These are phyloP conservation scores for Oscheius sp. DNA, from an alignment of 2,888 invertebrate species.

Conservation along the genomic window DNA sequence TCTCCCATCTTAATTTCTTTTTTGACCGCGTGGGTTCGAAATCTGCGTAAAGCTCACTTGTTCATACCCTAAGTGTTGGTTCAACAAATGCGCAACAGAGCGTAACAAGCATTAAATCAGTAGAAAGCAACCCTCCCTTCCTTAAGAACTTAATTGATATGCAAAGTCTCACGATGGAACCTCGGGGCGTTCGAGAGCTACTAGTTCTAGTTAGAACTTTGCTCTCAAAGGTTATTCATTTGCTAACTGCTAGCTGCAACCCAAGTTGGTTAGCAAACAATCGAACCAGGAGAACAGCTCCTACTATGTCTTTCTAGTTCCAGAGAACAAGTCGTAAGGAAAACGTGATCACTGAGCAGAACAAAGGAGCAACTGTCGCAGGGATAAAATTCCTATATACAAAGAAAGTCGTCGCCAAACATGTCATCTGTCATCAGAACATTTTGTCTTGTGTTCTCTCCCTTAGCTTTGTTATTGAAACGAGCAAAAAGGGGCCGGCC, in stretches of 20 bases:
- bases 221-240: too few relatives aligned
- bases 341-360: conserved; percentile 6
- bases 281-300: not conserved
- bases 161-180: not conserved
- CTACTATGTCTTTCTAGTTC: conserved; percentile 6
- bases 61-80: conserved; percentile 14
- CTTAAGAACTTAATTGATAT: conserved; percentile 11
- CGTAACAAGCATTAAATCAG: conserved; percentile 10
- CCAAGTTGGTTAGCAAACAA: conserved; percentile 19
- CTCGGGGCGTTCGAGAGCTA: too few relatives aligned
- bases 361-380: conserved; percentile 13
- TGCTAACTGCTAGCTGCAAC: conserved; percentile 21
- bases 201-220: too few relatives aligned
- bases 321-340: not conserved
- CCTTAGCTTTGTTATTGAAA: not conserved
- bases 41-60: not conserved
- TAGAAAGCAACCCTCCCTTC: not conserved
- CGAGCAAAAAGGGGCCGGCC: not conserved
- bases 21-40: not conserved
- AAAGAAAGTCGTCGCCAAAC: conserved; percentile 12
- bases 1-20: not conserved
- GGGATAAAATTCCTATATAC: conserved; percentile 21
- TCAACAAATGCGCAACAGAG: conserved; percentile 15
- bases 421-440: not conserved
- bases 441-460: not conserved